These are phyloP conservation scores for Psylliodes chrysocephalus DNA, from an alignment of 2,888 invertebrate genomes.

Conservation along the genomic window DNA sequence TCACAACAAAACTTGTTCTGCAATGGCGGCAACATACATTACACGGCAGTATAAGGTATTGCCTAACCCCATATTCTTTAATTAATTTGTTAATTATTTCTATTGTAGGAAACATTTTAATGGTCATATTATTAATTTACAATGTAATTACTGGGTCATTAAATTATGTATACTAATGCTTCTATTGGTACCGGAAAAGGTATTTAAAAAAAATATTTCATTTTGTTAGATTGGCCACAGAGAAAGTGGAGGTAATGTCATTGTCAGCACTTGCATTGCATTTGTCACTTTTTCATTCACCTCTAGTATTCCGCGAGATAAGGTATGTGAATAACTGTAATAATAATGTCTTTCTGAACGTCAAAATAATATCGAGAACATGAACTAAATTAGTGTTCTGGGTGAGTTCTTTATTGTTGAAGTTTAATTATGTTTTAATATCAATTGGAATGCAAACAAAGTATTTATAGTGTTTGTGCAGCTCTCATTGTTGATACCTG, in stretches of 20 bases:
- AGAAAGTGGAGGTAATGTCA: slow-evolving; percentile 8
- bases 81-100: too few relatives aligned
- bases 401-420: slow-evolving; percentile 32
- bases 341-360: slow-evolving; percentile 34
- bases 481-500: slow-evolving; percentile 36
- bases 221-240: background rate
- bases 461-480: slow-evolving; percentile 33
- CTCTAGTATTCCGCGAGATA: slow-evolving; percentile 24
- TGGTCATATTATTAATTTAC: too few relatives aligned
- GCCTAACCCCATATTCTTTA: too few relatives aligned
- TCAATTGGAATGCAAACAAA: slow-evolving; percentile 28
- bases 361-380: slow-evolving; percentile 35
- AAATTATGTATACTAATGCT: too few relatives aligned
- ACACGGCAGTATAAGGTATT: too few relatives aligned
- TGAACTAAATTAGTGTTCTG: slow-evolving; percentile 31
- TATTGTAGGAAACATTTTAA: too few relatives aligned
- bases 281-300: background rate
- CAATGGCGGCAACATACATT: too few relatives aligned
- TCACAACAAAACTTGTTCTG: too few relatives aligned
- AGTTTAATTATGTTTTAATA: slow-evolving; percentile 23
- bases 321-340: slow-evolving; percentile 21
- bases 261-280: background rate
- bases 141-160: too few relatives aligned
- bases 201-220: background rate
- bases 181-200: too few relatives aligned